phyloP scores from a whole-genome alignment of 2,888 invertebrate species.

The Diogma glabrata region DNA sequence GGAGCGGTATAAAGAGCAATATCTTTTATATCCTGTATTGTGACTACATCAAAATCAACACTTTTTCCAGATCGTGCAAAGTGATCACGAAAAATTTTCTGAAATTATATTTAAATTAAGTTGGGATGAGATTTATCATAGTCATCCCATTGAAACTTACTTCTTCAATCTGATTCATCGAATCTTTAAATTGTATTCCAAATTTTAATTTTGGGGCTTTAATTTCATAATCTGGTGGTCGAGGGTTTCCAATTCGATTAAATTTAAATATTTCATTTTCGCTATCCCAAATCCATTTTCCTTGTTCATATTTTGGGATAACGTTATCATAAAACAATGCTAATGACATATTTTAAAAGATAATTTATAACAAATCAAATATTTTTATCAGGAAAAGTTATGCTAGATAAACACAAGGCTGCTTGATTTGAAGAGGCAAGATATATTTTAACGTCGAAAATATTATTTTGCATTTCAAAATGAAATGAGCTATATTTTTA shows the following conservation, averaged over 20 bases:
- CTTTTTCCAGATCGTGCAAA: slow-evolving; percentile 23
- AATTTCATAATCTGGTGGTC: slow-evolving; percentile 14
- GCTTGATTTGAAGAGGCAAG: too few relatives aligned
- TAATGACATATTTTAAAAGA: too few relatives aligned
- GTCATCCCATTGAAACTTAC: too few relatives aligned
- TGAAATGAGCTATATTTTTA: too few relatives aligned
- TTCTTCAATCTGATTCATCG: slow-evolving; percentile 30
- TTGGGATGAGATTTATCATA: not conserved
- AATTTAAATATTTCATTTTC: slow-evolving; percentile 23
- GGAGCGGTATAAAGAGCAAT: slow-evolving; percentile 30
- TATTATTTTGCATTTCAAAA: too few relatives aligned
- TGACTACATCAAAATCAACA: slow-evolving; percentile 27
- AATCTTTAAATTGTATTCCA: slow-evolving; percentile 26
- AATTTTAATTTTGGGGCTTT: slow-evolving; percentile 17
- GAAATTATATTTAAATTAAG: too few relatives aligned
- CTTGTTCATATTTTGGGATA: slow-evolving; percentile 26
- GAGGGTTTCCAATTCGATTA: slow-evolving; percentile 19
- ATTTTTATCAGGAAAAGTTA: too few relatives aligned
- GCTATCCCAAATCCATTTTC: slow-evolving; percentile 30
- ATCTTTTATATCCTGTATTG: slow-evolving; percentile 31
- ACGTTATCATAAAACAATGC: slow-evolving; percentile 24
- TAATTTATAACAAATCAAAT: too few relatives aligned
- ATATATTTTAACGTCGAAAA: too few relatives aligned
- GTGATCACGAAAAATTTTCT: slow-evolving; percentile 15
- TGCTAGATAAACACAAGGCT: too few relatives aligned